These are phyloP conservation scores for Pedetes capensis DNA, from an alignment of 2,113 vertebrate genomes.

Conservation along the genomic window DNA sequence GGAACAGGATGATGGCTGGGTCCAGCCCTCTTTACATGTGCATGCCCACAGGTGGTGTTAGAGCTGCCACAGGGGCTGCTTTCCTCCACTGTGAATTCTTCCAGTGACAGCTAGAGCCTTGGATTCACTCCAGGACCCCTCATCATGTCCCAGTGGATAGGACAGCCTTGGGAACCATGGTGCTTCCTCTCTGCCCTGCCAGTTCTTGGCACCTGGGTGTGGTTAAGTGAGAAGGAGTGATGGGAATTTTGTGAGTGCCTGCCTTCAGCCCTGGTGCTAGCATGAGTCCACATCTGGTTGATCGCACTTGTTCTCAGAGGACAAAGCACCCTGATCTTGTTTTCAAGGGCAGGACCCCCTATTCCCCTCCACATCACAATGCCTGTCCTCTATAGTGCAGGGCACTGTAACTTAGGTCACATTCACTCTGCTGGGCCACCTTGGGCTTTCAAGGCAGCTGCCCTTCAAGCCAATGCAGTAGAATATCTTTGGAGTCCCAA, in stretches of 20 bases:
- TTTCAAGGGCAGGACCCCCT: neutral
- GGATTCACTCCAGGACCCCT: neutral
- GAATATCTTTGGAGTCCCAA: neutral
- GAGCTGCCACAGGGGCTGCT: neutral
- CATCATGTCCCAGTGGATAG: no score
- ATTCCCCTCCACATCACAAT: neutral
- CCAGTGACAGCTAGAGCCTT: neutral
- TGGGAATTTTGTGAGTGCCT: no score
- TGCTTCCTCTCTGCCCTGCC: neutral
- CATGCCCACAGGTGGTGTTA: no score
- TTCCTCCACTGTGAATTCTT: neutral
- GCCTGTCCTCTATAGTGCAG: neutral
- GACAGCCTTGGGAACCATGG: neutral
- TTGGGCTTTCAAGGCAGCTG: neutral
- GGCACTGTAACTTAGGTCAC: neutral
- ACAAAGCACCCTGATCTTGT: neutral
- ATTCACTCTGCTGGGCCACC: neutral
- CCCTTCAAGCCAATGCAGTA: neutral
- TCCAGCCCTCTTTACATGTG: no score
- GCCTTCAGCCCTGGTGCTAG: neutral
- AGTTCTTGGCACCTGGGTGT: no score
- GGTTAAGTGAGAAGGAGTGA: neutral
- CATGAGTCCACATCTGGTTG: neutral
- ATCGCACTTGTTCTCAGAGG: neutral
- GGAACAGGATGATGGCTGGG: neutral